Base-by-base conservation (phyloP, 2,888 invertebrate genomes). In the Spicauda simplicius region DNA sequence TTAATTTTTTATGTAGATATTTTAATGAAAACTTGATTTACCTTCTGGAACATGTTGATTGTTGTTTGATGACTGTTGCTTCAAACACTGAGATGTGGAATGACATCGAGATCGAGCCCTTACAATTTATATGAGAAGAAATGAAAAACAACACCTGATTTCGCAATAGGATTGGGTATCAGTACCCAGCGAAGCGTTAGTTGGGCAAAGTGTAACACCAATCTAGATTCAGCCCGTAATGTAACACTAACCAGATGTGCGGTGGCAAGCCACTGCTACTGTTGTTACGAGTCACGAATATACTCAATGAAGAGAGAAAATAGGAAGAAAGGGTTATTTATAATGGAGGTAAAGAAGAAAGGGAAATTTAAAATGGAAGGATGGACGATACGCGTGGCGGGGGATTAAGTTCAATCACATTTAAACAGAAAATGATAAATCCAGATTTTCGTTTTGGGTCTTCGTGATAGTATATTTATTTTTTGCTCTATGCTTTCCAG, bases 71-170 rank as follows among this genome's bases (percentile, higher is more conserved):
- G 71, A 50, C 68, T 74, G 70, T 69, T 70, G 74, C 62, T 33
- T 66, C 65, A 68, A 63, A 69, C 68, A 69, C 72, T 68, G 71
- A 72, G 74, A 71, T 77, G 76, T 90, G 78, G 66, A 66, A 66
- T 91, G 89, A 84, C 76, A 79, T 70, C 72, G 59, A 60, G 73
- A 74, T 66, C 60, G 74, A 75, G 73, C 76, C 73, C 73, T 71
- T 71, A 70, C 79, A 85, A 84, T 91, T 90, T 92, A 92, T 92
- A 92, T 88, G 77, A 81, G 80, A 82, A 80, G 76, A 83, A 83
- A 81, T 88, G 91, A 85, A 91, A 92, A 89, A 79, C 77, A 83
- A 92, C 87, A 87, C 85, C 70, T 25, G 62, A 76, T 82, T 85
- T 80, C 83, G 86, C 81, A 92, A 92, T 77, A 77, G 69, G 74